phyloP scores from a whole-genome alignment of 1,140 invertebrate species.

The Trachymyrmex cornetzi region DNA sequence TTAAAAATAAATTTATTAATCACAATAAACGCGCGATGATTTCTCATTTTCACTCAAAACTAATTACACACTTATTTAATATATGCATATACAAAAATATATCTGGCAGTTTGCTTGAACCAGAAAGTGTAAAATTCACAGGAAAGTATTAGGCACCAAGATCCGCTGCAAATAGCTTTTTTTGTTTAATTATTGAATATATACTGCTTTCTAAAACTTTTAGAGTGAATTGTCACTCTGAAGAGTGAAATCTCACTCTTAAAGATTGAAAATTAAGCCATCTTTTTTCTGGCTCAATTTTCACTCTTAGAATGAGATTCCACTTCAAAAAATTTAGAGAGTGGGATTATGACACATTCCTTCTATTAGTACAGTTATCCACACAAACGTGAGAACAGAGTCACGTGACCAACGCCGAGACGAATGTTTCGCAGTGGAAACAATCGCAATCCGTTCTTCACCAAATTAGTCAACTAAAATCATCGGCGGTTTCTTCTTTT shows the following conservation, averaged over 20 bases:
- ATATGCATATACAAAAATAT: not conserved
- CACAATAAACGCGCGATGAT: not conserved
- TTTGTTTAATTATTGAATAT: too few species aligned
- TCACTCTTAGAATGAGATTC: too few species aligned
- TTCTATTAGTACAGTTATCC: not conserved
- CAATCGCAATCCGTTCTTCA: not conserved
- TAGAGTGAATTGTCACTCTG: too few species aligned
- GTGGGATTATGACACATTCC: not conserved
- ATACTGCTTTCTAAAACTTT: too few species aligned
- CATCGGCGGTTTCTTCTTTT: not conserved
- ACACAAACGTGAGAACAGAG: slow-evolving; percentile 6
- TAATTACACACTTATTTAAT: slow-evolving; percentile 24
- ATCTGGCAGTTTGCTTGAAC: not conserved
- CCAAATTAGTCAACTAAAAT: not conserved
- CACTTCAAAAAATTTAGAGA: too few species aligned
- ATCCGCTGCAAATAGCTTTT: too few species aligned
- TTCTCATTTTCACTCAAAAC: not conserved
- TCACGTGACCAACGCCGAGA: not conserved
- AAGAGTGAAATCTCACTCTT: too few species aligned
- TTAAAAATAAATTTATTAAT: not conserved
- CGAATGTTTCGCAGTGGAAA: not conserved
- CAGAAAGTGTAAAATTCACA: too few species aligned
- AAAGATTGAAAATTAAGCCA: too few species aligned
- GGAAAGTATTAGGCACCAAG: too few species aligned
- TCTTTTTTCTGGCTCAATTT: too few species aligned